phyloP scores from a whole-genome alignment of 2,113 vertebrate species.

The Ameiurus melas region DNA sequence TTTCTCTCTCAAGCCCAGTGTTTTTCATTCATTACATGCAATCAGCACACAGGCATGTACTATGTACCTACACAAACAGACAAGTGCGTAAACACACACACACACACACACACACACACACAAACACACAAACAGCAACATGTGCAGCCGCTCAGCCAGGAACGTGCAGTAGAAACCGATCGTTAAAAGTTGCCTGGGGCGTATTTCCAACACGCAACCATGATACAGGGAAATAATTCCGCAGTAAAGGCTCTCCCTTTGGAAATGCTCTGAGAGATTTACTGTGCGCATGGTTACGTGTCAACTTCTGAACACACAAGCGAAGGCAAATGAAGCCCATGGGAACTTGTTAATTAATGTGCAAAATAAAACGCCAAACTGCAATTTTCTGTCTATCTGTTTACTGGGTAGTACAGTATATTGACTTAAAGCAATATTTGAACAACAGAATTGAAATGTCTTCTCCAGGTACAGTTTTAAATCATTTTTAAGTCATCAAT shows the following conservation, averaged over 20 bases:
- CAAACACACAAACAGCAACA: neutral
- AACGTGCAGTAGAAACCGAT: neutral
- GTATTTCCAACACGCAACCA: constrained; percentile 9
- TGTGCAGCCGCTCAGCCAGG: neutral
- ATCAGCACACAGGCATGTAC: constrained; percentile 19
- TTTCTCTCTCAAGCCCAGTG: neutral
- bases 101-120: constrained; percentile 22
- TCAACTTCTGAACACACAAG: neutral
- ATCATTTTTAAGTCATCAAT: no score
- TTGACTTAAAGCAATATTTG: neutral
- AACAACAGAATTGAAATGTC: neutral
- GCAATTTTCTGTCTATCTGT: neutral
- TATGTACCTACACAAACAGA: neutral
- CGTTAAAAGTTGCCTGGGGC: constrained; percentile 15
- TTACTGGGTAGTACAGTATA: neutral
- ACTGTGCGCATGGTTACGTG: neutral
- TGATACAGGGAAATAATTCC: constrained; percentile 2
- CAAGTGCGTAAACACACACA: neutral
- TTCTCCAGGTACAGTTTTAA: neutral
- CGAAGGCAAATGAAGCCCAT: neutral
- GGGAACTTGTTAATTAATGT: neutral
- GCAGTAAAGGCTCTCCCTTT: neutral
- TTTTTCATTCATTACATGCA: constrained; percentile 28
- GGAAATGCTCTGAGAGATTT: neutral
- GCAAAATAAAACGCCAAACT: neutral